These are phyloP conservation scores for Rallus limicola DNA, from an alignment of 2,113 vertebrate genomes.

Conservation along the genomic window DNA sequence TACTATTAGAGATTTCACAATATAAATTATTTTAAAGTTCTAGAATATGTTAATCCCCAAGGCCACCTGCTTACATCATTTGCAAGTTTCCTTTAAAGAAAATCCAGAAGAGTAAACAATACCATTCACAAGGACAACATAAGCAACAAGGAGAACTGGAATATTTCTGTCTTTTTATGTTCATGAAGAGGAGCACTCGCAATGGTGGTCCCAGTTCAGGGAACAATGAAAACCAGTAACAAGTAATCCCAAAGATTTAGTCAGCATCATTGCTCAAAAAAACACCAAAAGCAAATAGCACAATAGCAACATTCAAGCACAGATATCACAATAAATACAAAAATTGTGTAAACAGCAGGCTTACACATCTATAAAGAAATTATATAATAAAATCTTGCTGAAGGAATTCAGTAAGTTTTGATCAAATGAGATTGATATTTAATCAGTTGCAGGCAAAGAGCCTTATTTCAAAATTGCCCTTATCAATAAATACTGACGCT, in stretches of 20 bases:
- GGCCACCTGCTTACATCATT: neutral
- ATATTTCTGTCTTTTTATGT: neutral
- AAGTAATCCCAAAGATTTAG: neutral
- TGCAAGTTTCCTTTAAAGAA: neutral
- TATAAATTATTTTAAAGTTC: neutral
- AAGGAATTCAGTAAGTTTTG: neutral
- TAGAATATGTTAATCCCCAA: neutral
- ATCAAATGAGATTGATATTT: conserved; percentile 25
- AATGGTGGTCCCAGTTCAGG: neutral
- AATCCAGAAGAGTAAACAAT: neutral
- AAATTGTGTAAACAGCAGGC: neutral
- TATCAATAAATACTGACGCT: neutral
- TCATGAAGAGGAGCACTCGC: neutral
- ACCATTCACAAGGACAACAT: neutral
- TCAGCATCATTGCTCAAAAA: neutral
- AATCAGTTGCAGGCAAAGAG: neutral
- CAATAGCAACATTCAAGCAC: neutral
- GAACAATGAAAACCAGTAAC: neutral
- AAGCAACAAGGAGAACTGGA: neutral
- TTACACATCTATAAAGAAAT: neutral
- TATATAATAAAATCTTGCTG: neutral
- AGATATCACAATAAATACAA: neutral
- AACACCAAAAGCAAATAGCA: neutral
- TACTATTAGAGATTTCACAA: neutral
- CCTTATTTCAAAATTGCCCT: conserved; percentile 26